Evolutionary conservation across 92 coral and sea anemone species (phyloP).

Genomic region (Anthopleura xanthogrammica): DNA sequence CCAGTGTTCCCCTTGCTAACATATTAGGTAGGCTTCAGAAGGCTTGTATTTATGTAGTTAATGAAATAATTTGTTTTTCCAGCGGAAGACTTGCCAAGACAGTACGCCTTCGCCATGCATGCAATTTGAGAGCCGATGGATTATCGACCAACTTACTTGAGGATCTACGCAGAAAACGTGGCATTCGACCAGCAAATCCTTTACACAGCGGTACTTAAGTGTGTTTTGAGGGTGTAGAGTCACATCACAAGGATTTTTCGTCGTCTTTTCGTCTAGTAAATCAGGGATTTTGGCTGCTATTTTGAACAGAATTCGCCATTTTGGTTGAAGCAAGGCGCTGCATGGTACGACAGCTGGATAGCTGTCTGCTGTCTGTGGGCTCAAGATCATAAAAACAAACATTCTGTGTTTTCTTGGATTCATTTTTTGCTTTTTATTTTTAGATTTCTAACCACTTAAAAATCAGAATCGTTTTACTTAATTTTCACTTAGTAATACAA

Average conservation of each 20-base stretch:
- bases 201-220: background rate
- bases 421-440: background rate
- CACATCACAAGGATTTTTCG: conserved; percentile 18
- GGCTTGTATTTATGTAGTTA: background rate
- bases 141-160: conserved; percentile 40
- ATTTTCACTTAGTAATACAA: too few species aligned
- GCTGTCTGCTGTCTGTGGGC: conserved; percentile 22
- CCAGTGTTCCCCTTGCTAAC: background rate
- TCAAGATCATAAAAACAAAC: background rate
- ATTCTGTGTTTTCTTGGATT: background rate
- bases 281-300: conserved; percentile 19
- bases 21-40: background rate
- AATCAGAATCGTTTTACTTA: too few species aligned
- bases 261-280: conserved; percentile 1
- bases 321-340: conserved; percentile 48
- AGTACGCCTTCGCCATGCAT: background rate
- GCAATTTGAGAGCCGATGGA: conserved; percentile 1
- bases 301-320: conserved; percentile 34
- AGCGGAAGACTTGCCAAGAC: conserved; percentile 1
- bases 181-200: conserved; percentile 69
- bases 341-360: conserved; percentile 65
- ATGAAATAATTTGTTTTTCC: background rate
- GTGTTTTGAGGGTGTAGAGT: background rate
- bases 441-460: too few species aligned
- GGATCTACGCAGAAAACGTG: conserved; percentile 82